A percentile compares a stretch with the other conserved stretches of the same genome.
These are phyloP conservation scores for Mirounga angustirostris DNA, from an alignment of 2,113 vertebrate species.

Conservation along the genomic window DNA sequence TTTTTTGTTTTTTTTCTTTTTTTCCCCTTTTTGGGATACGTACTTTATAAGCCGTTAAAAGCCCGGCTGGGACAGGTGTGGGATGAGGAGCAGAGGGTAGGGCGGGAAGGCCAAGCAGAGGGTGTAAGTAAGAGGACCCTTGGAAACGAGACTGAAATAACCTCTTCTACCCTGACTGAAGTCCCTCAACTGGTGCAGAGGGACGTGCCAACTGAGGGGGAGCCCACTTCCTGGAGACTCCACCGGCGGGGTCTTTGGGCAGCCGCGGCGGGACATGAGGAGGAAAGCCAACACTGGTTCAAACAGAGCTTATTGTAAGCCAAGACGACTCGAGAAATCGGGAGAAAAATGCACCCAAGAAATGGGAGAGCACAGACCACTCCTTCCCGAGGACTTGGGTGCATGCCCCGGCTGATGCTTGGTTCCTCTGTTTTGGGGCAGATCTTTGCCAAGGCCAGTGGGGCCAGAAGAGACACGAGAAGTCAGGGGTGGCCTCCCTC, in stretches of 20 bases:
- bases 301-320: not conserved
- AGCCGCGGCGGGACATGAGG: rapidly evolving
- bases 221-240: not conserved
- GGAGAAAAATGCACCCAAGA: not conserved
- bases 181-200: not conserved
- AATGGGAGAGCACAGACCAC: not conserved
- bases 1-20: not conserved
- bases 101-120: not conserved
- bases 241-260: not conserved
- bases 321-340: not conserved
- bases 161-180: not conserved
- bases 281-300: not conserved
- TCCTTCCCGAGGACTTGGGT: rapidly evolving
- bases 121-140: not conserved
- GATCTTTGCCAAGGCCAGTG: not conserved
- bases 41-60: constrained; percentile 14
- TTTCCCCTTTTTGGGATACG: not conserved
- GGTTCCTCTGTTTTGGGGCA: not conserved
- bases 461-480: not conserved
- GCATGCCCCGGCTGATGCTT: rapidly evolving
- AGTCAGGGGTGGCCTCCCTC: not conserved
- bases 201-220: rapidly evolving
- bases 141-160: not conserved
- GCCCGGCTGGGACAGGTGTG: not conserved
- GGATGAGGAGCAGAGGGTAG: not conserved